Base-by-base conservation (phyloP, 2,113 vertebrate genomes). In the Protobothrops mucrosquamatus region DNA sequence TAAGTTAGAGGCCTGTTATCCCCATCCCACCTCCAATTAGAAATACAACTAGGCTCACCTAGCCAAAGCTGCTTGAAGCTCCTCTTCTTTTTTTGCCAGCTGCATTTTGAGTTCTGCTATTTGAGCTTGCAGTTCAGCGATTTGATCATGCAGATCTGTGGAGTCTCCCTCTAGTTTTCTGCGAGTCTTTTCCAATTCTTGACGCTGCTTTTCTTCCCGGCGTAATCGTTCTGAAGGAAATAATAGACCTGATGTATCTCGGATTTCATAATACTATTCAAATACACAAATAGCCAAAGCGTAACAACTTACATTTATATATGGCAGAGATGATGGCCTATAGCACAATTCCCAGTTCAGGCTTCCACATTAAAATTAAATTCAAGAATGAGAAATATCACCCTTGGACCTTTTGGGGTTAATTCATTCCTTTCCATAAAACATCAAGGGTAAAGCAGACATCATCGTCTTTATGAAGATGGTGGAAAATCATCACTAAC, bases 41-140 rank as follows among this genome's bases (percentile, higher is more conserved):
- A 57, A 24, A 48, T 24, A 26, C 11, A 61, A 52, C 86, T 34
- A 34, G 23, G 85, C 94, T 97, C 94, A 99, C 99, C 99, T 99
- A 97, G 98, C 98, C 93, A 99, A 97, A 24, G 99, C 98, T 1
- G 98, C 98, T 96, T 99, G 99, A 10, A 99, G 98, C 93, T 99
- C 99, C 94, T 99, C 99, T 94, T 99, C 99, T 92, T 99, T 99
- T 97, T 99, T 99, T 88, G 99, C 99, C 87, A 99, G 98, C 92
- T 99, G 99, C 91, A 99, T 98, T 92, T 99, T 98, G 87, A 99
- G 98, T 96, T 99, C 99, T 0, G 99, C 99, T 1, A 99, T 99
- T 98, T 99, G 99, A 29, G 99, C 99, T 97, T 99, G 99, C 85
- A 99, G 98, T 96, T 99, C 99, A 0, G 99, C 98, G 3, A 99